Evolutionary conservation across 2,888 invertebrate genomes (phyloP), one percentile per base, ranked within the genome.

Genomic region (Ariolimax columbianus): DNA sequence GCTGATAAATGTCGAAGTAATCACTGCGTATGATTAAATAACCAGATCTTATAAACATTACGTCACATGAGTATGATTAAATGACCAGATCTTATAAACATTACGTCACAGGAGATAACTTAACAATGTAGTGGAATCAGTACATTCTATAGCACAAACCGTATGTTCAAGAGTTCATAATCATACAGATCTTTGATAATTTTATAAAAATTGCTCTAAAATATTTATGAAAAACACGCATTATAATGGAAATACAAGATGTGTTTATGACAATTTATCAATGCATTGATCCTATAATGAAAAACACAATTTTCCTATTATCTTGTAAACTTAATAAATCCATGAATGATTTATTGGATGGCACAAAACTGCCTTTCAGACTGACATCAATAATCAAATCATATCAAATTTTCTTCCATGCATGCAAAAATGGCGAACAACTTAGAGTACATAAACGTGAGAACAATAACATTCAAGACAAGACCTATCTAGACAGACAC

Each of bases 401-500:
- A 63, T 70, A 1, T 70, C 1, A 7, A 47, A 47, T 36, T 38
- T 19, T 70, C 38, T 38, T 6, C 70, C 26, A 72, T 1, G 40
- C 70, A 72, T 11, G 7, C 1, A 2, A 40, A 66, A 33, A 47
- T 33, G 9, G 2, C 26, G 38, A 63, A 79, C 66, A 79, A 17
- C 59, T 40, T 17, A 79, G 40, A 33, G 80, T 80, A 70, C 80
- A 43, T 47, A 70, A 80, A 80, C 23, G 47, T 70, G 33, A 80
- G 11, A 66, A 43, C 70, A 80, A 68, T 80, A 70, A 70, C 68
- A 23, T 17, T 19, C 26, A 80, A 80, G 68, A 80, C 3, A 40
- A 78, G 78, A 78, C 66, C 78, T 78, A 78, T 38, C 63, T 63
- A 63, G 78, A 78, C 66, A 72, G 81, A 19, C 7, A 70, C 51